Evolutionary conservation across 2,888 invertebrate genomes (phyloP), one percentile per base, ranked within the genome.

Genomic region (Andrena praecox): DNA sequence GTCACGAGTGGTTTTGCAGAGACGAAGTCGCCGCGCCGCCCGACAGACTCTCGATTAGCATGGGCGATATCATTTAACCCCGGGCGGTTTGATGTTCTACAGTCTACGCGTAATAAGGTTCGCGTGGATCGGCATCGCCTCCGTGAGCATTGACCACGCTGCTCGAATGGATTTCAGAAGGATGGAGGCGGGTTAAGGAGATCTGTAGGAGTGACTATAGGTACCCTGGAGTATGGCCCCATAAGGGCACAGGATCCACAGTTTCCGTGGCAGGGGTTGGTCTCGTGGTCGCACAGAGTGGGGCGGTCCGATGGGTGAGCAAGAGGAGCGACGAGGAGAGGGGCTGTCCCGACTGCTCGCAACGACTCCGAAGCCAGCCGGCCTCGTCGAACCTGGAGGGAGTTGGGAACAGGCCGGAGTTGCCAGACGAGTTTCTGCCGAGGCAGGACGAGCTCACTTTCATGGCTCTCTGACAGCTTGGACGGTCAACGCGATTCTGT

Each of bases 371-470:
- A 64, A 89, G 82, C 84, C 82, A 87, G 87, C 87, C 86, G 86
- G 84, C 82, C 82, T 81, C 76, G 86, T 77, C 80, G 70, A 77
- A 82, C 77, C 86, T 86, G 89, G 90, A 90, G 91, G 89, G 91
- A 91, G 90, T 90, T 90, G 60, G 80, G 81, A 84, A 79, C 87
- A 85, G 73, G 76, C 70, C 84, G 64, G 89, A 91, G 90, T 91
- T 89, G 93, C 90, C 93, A 93, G 93, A 93, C 93, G 93, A 91
- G 93, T 93, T 93, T 91, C 91, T 92, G 91, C 91, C 90, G 90
- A 89, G 90, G 90, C 85, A 89, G 90, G 87, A 92, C 89, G 90
- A 85, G 85, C 88, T 88, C 82, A 77, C 83, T 85, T 82, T 85
- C 86, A 76, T 76, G 69, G 85, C 80, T 86, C 86, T 83, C 77